phyloP scores from a whole-genome alignment of 2,797 vertebrate genomes.

The Adelosebastes latens region DNA sequence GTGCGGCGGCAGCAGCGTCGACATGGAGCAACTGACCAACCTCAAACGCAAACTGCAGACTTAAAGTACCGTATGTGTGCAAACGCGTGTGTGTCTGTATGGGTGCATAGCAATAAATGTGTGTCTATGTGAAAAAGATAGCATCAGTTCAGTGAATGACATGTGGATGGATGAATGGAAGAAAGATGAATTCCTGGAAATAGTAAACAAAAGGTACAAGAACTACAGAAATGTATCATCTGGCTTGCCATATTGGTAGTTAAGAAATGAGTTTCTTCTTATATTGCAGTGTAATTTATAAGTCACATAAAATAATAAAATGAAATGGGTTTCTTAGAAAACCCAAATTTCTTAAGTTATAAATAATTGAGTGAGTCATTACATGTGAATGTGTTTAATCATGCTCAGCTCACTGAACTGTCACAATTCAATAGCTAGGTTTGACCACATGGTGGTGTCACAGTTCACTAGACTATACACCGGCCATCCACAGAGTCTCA shows the following conservation, averaged over 20 bases:
- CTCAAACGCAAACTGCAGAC: conserved; percentile 61
- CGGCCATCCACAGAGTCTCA: not conserved
- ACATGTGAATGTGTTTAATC: not conserved
- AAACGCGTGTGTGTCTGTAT: not conserved
- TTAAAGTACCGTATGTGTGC: conserved; percentile 1
- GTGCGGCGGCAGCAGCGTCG: conserved; percentile 71
- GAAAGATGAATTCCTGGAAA: not conserved
- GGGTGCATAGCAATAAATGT: not conserved
- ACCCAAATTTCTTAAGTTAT: not conserved
- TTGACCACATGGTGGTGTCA: conserved; percentile 54
- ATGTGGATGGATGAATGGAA: not conserved
- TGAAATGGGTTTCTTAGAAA: not conserved
- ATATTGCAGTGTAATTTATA: not conserved
- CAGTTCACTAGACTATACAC: not conserved
- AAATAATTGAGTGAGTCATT: not conserved
- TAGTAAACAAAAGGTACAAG: not conserved
- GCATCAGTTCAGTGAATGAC: not conserved
- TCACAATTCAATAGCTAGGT: not conserved
- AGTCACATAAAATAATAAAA: not conserved
- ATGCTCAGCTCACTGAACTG: not conserved
- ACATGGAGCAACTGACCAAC: conserved; percentile 56
- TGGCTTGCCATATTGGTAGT: not conserved
- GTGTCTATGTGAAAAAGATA: not conserved
- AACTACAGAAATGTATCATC: not conserved
- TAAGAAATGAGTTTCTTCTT: not conserved